phyloP scores from a whole-genome alignment of 1,140 invertebrate species.

The Caenorhabditis remanei region DNA sequence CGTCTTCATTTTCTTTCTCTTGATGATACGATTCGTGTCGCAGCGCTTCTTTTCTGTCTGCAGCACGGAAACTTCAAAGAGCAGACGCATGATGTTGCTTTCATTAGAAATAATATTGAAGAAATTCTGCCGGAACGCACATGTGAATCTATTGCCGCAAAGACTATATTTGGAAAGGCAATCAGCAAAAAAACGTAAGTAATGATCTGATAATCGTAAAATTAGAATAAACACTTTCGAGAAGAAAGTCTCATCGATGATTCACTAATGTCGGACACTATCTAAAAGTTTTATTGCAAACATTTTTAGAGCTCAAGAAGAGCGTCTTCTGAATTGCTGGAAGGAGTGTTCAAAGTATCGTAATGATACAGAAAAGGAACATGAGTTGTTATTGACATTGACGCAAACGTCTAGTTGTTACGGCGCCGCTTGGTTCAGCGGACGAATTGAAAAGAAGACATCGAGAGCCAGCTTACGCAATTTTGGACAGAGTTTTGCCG shows the following conservation, averaged over 20 bases:
- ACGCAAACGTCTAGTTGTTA: constrained; percentile 7
- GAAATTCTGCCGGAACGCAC: constrained; percentile 14
- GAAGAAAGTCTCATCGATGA: too few species aligned
- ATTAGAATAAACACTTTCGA: too few species aligned
- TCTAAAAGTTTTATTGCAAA: too few species aligned
- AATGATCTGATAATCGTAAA: background rate
- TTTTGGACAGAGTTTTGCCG: constrained; percentile 18
- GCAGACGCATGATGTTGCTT: background rate
- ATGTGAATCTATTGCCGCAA: constrained; percentile 23
- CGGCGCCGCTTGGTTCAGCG: constrained; percentile 1
- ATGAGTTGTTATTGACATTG: background rate
- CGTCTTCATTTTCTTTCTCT: constrained; percentile 21
- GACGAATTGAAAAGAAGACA: background rate
- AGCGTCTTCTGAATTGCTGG: background rate
- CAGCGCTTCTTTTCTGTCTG: background rate
- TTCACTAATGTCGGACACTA: too few species aligned
- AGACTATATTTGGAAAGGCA: constrained; percentile 19
- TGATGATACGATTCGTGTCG: constrained; percentile 23
- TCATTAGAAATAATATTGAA: constrained; percentile 19
- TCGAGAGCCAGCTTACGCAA: constrained; percentile 8
- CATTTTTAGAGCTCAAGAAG: constrained; percentile 29
- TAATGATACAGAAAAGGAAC: background rate
- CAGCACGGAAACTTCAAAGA: background rate
- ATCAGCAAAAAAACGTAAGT: constrained; percentile 47
- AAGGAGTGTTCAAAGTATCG: background rate